Evolutionary conservation across 2,113 vertebrate species (phyloP).

Genomic region (Puntigrus tetrazona): DNA sequence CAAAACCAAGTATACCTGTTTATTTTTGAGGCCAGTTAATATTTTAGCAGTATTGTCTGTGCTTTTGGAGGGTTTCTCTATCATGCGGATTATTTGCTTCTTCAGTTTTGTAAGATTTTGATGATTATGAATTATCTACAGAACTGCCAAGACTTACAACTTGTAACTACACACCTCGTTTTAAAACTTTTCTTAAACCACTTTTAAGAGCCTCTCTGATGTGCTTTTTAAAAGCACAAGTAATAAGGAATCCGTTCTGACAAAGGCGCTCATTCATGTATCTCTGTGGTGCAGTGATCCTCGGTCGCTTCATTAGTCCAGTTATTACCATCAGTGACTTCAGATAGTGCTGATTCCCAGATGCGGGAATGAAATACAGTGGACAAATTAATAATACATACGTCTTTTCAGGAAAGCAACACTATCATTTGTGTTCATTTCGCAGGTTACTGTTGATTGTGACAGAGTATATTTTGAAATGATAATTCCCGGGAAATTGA

Average conservation of each 20-base stretch:
- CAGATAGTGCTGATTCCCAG: conserved; percentile 21
- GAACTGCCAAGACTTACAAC: conserved; percentile 28
- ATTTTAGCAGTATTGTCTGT: conserved; percentile 33
- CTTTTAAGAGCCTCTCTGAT: background rate
- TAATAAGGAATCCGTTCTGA: background rate
- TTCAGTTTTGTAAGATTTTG: conserved; percentile 17
- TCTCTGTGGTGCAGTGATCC: conserved; percentile 6
- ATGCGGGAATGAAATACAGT: conserved; percentile 57
- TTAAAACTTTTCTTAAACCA: background rate
- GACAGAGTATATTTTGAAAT: conserved; percentile 66
- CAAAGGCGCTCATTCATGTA: background rate
- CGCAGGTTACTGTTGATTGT: conserved; percentile 63
- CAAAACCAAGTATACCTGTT: conserved; percentile 52
- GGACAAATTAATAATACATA: conserved; percentile 65
- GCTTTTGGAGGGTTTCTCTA: conserved; percentile 21
- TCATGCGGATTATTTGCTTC: conserved; percentile 18
- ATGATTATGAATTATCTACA: conserved; percentile 34
- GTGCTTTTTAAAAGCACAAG: conserved; percentile 21
- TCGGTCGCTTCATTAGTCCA: conserved; percentile 5
- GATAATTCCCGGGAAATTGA: conserved; percentile 54
- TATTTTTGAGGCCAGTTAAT: conserved; percentile 53
- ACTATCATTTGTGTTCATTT: conserved; percentile 64
- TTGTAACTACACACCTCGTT: conserved; percentile 24
- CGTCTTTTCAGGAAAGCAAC: conserved; percentile 63
- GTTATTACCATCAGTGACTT: conserved; percentile 35